Evolutionary conservation across 1,140 invertebrate species (phyloP).

Genomic region (Colletes gigas): DNA sequence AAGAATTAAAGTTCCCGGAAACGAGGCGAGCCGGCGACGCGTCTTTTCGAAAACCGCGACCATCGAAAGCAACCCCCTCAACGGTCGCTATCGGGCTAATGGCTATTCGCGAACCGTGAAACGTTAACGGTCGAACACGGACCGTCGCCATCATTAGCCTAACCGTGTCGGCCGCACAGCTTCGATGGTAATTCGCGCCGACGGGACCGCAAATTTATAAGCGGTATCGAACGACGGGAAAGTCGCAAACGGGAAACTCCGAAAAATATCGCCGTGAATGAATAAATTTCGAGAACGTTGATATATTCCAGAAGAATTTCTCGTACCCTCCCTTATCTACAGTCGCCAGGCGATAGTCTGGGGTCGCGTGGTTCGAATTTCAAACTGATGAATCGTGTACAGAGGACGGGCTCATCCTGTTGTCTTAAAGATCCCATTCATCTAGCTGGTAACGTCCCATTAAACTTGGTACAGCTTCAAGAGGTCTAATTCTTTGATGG

Average conservation of each 20-base stretch:
- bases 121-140: neutral
- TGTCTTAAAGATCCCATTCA: neutral
- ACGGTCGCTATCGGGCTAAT: neutral
- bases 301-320: slow-evolving; percentile 25
- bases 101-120: slow-evolving; percentile 1
- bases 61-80: neutral
- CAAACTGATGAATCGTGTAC: neutral
- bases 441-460: neutral
- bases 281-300: slow-evolving; percentile 7
- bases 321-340: neutral
- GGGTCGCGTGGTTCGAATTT: neutral
- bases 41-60: neutral
- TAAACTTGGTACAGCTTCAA: neutral
- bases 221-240: neutral
- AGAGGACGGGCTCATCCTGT: neutral
- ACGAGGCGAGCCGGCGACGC: slow-evolving; percentile 5
- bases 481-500: neutral
- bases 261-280: neutral
- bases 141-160: neutral
- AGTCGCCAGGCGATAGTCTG: neutral
- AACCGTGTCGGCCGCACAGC: neutral
- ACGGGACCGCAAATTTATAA: neutral
- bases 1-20: slow-evolving; percentile 51
- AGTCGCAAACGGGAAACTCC: neutral
- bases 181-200: neutral